Conservation (phyloP, 2,888 invertebrate species). For the Cetonia aurata region DNA sequence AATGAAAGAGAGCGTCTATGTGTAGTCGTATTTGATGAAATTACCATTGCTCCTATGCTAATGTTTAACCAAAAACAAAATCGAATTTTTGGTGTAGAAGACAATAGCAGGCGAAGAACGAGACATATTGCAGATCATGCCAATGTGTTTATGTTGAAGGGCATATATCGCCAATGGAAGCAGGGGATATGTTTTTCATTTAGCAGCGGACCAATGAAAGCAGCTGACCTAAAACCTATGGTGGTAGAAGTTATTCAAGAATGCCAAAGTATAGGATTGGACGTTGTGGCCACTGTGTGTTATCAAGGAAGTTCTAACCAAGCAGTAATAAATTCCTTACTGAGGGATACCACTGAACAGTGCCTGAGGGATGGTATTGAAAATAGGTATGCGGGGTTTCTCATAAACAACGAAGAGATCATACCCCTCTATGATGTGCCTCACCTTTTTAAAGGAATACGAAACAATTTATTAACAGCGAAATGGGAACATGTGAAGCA, state of each 20-base stretch:
- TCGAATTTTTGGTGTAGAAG: conserved; percentile 34
- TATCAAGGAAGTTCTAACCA: conserved; percentile 50
- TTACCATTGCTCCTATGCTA: conserved; percentile 27
- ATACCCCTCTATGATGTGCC: conserved; percentile 45
- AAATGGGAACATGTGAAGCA: conserved; percentile 35
- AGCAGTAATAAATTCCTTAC: conserved; percentile 43
- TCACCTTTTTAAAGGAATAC: conserved; percentile 44
- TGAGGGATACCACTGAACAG: conserved; percentile 4
- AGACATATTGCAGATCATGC: conserved; percentile 34
- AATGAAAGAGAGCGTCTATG: conserved; percentile 17
- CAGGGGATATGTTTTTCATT: conserved; percentile 41
- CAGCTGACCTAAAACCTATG: conserved; percentile 5
- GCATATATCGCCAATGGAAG: conserved; percentile 43
- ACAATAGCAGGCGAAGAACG: not conserved
- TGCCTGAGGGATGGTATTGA: conserved; percentile 5
- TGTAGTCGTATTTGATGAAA: conserved; percentile 42
- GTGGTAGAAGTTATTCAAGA: conserved; percentile 38
- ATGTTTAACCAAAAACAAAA: conserved; percentile 30
- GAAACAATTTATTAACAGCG: conserved; percentile 42
- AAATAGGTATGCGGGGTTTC: conserved; percentile 27
- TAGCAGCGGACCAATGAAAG: conserved; percentile 30
- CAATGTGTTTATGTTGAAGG: conserved; percentile 44
- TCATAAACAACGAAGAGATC: conserved; percentile 28
- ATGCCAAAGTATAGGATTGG: conserved; percentile 46
- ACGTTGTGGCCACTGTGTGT: conserved; percentile 49